phyloP scores from a whole-genome alignment of 53 echinoderm and acorn worm genomes.

The Holothuria leucospilota region DNA sequence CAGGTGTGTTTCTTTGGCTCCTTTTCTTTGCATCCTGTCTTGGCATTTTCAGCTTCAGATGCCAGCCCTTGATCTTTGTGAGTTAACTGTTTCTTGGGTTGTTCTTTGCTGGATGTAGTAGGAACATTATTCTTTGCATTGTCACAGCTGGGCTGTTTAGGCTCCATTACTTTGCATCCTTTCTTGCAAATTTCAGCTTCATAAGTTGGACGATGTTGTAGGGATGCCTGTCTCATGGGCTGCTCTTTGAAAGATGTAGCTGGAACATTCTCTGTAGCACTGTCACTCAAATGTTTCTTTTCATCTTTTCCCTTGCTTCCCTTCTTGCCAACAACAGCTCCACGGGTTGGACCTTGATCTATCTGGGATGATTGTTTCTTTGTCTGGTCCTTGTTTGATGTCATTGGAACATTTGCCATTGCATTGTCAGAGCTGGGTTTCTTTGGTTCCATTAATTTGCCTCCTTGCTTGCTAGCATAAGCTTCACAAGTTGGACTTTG shows the following conservation, averaged over 20 bases:
- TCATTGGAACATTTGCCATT: background rate
- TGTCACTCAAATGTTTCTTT: background rate
- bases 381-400: background rate
- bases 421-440: background rate
- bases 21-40: no score
- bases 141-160: background rate
- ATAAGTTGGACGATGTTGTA: background rate
- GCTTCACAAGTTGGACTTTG: constrained; percentile 1
- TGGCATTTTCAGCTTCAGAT: background rate
- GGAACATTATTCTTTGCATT: no score
- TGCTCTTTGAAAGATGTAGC: background rate
- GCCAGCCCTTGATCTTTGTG: no score
- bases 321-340: background rate
- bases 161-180: background rate
- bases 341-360: background rate
- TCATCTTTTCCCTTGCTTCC: background rate
- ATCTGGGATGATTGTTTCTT: background rate
- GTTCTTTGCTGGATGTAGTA: no score
- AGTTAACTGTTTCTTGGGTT: no score
- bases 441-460: background rate
- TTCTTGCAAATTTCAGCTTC: background rate
- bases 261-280: no score
- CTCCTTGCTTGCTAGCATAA: background rate
- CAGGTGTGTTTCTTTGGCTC: background rate
- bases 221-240: background rate